Conservation (phyloP, 2,888 invertebrate species). For the Plutella xylostella region DNA sequence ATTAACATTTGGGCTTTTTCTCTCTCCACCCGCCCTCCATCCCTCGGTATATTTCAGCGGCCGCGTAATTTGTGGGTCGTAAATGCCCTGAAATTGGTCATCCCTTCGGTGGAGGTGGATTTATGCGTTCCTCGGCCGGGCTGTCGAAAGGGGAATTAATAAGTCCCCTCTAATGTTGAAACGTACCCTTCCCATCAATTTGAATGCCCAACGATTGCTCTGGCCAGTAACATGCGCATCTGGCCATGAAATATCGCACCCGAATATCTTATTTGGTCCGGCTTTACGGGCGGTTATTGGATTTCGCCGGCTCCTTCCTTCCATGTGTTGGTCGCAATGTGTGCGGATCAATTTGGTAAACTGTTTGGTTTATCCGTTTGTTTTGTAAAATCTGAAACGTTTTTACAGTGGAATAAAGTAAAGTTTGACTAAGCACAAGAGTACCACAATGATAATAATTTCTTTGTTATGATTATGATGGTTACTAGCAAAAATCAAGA, state of each 20-base stretch:
- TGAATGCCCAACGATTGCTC: conserved; percentile 64
- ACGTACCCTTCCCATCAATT: conserved; percentile 68
- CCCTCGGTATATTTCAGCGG: conserved; percentile 66
- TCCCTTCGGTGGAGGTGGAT: conserved; percentile 70
- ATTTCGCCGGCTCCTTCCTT: too few relatives aligned
- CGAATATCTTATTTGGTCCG: conserved; percentile 38
- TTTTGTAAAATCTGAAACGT: too few relatives aligned
- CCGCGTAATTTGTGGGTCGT: conserved; percentile 70
- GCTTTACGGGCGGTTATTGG: neutral
- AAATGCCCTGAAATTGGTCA: conserved; percentile 71
- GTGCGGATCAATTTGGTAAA: too few relatives aligned
- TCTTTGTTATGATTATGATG: too few relatives aligned
- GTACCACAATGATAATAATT: too few relatives aligned
- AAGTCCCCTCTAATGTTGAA: conserved; percentile 69
- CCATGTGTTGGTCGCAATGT: too few relatives aligned
- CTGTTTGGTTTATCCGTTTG: too few relatives aligned
- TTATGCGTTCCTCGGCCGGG: conserved; percentile 67
- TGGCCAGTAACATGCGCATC: conserved; percentile 49
- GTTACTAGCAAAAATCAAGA: too few relatives aligned
- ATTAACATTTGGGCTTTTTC: conserved; percentile 67
- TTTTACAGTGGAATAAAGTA: too few relatives aligned
- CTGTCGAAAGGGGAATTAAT: conserved; percentile 71
- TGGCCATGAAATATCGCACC: conserved; percentile 56
- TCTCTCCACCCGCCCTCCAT: conserved; percentile 45
- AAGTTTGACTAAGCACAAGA: too few relatives aligned